These are phyloP conservation scores for Microtus oregoni DNA, from an alignment of 2,113 vertebrate genomes.

Conservation along the genomic window DNA sequence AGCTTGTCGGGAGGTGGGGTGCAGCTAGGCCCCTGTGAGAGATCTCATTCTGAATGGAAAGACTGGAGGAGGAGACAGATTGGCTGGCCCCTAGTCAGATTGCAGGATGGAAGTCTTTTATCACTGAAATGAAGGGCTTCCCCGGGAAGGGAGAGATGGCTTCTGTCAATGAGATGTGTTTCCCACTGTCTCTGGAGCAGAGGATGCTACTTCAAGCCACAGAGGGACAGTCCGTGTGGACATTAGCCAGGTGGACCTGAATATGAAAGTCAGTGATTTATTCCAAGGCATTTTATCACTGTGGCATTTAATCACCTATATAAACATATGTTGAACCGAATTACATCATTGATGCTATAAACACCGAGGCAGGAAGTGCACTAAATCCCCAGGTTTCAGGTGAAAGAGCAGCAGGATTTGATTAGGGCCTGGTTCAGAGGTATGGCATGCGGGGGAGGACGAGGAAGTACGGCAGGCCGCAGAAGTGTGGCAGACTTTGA, in stretches of 20 bases:
- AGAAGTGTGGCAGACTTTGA: background rate
- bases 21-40: background rate
- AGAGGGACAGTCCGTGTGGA: background rate
- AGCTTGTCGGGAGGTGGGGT: slow-evolving; percentile 5
- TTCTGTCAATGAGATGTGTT: background rate
- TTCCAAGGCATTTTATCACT: background rate
- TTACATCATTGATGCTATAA: slow-evolving; percentile 2
- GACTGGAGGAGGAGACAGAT: background rate
- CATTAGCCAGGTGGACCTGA: background rate
- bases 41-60: background rate
- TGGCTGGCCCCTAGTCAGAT: background rate
- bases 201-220: background rate
- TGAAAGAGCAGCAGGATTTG: background rate
- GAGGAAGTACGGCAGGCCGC: background rate
- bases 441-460: no score
- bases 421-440: background rate
- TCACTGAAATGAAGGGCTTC: slow-evolving; percentile 16
- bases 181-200: background rate
- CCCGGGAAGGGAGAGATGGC: background rate
- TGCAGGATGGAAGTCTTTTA: background rate
- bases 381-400: slow-evolving; percentile 3
- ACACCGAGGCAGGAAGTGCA: background rate
- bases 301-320: background rate
- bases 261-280: background rate
- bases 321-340: slow-evolving; percentile 41